These are phyloP conservation scores for Diachasmimorpha longicaudata DNA, from an alignment of 1,140 invertebrate genomes.

Conservation along the genomic window DNA sequence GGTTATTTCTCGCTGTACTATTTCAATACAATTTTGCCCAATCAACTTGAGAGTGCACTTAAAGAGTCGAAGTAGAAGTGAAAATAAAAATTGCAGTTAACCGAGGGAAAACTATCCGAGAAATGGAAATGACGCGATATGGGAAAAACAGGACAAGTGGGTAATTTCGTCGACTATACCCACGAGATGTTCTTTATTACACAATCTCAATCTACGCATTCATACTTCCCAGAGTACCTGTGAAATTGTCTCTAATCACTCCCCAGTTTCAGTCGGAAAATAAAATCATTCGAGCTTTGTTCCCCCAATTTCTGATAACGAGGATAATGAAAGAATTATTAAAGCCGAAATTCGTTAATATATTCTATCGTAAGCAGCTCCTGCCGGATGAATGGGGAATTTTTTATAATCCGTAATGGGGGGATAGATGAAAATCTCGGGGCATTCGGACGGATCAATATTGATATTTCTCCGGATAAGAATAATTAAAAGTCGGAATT, in stretches of 20 bases:
- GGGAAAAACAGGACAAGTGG: neutral
- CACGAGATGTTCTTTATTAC: constrained; percentile 14
- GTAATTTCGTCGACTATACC: neutral
- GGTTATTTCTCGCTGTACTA: neutral
- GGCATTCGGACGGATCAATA: neutral
- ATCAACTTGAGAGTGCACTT: neutral
- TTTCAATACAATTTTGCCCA: neutral
- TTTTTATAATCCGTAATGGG: neutral
- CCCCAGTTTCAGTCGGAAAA: neutral
- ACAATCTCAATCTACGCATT: constrained; percentile 27
- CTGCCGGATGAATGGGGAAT: neutral
- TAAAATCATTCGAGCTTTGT: no score
- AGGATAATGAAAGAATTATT: neutral
- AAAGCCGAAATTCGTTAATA: neutral
- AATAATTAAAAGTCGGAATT: no score
- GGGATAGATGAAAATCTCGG: neutral
- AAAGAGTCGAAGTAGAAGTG: neutral
- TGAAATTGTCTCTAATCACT: neutral
- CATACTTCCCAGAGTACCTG: neutral
- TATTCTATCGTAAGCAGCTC: neutral
- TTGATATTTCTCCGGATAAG: neutral
- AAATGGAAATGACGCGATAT: neutral
- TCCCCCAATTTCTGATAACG: neutral
- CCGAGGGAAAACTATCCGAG: neutral
- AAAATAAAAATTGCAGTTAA: neutral